These are phyloP conservation scores for Acanthochromis polyacanthus DNA, from an alignment of 2,113 vertebrate genomes.

Conservation along the genomic window DNA sequence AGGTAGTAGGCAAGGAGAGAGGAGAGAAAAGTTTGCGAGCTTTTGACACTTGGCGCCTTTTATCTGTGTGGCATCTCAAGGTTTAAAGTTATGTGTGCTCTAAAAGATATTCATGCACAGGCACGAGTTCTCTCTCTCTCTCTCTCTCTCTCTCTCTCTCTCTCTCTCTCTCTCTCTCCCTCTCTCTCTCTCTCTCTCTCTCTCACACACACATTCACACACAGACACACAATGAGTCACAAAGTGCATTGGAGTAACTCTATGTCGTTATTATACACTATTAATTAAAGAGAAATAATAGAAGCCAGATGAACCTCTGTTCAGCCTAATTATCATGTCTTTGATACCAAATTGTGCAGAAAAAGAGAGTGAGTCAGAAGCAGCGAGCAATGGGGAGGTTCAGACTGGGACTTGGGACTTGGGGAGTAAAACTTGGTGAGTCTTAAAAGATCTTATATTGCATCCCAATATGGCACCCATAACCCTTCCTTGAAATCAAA, in stretches of 20 bases:
- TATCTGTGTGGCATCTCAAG: slow-evolving; percentile 75
- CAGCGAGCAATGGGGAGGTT: slow-evolving; percentile 44
- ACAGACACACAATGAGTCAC: slow-evolving; percentile 35
- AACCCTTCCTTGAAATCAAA: slow-evolving; percentile 80
- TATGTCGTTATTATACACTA: slow-evolving; percentile 79
- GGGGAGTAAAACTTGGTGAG: slow-evolving; percentile 58
- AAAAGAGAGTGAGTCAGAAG: slow-evolving; percentile 49
- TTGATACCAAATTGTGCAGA: slow-evolving; percentile 82
- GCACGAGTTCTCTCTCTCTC: slow-evolving; percentile 34
- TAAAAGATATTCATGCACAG: slow-evolving; percentile 64
- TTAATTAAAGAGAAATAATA: slow-evolving; percentile 85
- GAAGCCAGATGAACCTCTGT: slow-evolving; percentile 83
- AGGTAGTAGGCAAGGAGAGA: slow-evolving; percentile 41
- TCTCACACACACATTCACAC: slow-evolving; percentile 27
- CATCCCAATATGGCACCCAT: slow-evolving; percentile 73
- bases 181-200: slow-evolving; percentile 26
- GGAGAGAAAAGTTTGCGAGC: slow-evolving; percentile 80
- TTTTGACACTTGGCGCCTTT: slow-evolving; percentile 84
- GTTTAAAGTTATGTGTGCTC: slow-evolving; percentile 77
- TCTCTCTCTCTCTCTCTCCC: slow-evolving; percentile 26
- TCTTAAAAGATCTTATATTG: slow-evolving; percentile 51
- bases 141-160: slow-evolving; percentile 19
- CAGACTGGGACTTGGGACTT: slow-evolving; percentile 70
- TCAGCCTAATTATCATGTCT: slow-evolving; percentile 87
- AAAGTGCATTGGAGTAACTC: slow-evolving; percentile 67